A percentile compares a stretch with the other conserved stretches of the same genome.
These are phyloP conservation scores for Phymorhynchus buccinoides DNA, from an alignment of 1,140 invertebrate genomes.

Conservation along the genomic window DNA sequence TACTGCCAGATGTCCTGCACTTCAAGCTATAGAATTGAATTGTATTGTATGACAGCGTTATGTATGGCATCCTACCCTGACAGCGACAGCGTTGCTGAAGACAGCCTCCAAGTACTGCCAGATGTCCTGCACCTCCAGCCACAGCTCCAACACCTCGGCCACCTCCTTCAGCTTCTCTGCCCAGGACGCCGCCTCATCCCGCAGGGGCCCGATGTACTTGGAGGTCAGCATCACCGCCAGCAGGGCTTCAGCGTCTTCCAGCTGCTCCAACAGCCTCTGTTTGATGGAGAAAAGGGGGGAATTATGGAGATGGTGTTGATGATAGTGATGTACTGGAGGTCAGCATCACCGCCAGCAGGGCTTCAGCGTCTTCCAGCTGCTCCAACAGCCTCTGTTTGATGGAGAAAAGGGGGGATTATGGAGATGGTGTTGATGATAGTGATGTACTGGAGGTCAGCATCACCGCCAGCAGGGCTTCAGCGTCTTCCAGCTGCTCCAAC, in stretches of 20 bases:
- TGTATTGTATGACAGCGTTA: too few species aligned
- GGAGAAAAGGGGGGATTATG: too few species aligned
- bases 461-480: slow-evolving; percentile 70
- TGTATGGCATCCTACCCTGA: too few species aligned
- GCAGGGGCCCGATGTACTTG: slow-evolving; percentile 69
- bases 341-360: slow-evolving; percentile 71
- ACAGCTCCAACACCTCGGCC: slow-evolving; percentile 71
- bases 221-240: slow-evolving; percentile 72
- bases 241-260: slow-evolving; percentile 73
- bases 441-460: slow-evolving; percentile 72
- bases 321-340: too few species aligned
- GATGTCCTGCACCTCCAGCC: slow-evolving; percentile 73
- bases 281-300: too few species aligned
- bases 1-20: too few species aligned
- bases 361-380: slow-evolving; percentile 73
- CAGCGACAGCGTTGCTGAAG: slow-evolving; percentile 66
- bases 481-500: slow-evolving; percentile 73
- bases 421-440: too few species aligned
- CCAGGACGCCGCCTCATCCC: slow-evolving; percentile 73
- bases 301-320: too few species aligned
- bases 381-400: slow-evolving; percentile 68
- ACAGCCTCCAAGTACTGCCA: slow-evolving; percentile 73
- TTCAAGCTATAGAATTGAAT: too few species aligned
- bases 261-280: slow-evolving; percentile 69
- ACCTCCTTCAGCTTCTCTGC: slow-evolving; percentile 74